phyloP scores from a whole-genome alignment of 2,113 vertebrate species.

The Perca fluviatilis region DNA sequence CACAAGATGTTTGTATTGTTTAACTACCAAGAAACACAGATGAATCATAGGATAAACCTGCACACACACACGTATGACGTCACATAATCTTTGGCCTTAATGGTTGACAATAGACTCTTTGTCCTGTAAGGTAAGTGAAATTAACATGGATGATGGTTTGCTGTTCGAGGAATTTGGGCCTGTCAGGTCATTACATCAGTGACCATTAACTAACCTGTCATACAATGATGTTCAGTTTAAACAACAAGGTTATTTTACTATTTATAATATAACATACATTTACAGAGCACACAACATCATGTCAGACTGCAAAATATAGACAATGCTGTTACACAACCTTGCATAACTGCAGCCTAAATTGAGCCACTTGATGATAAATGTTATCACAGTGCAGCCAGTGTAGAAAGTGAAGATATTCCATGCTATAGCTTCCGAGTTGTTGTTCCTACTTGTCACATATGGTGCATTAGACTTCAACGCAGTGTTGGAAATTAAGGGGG shows the following conservation, averaged over 20 bases:
- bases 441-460: background rate
- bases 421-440: too few relatives aligned
- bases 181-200: background rate
- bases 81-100: background rate
- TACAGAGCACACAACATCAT: background rate
- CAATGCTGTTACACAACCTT: background rate
- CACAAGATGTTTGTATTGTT: conserved; percentile 19
- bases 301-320: background rate
- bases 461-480: background rate
- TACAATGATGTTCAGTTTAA: background rate
- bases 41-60: background rate
- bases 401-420: background rate
- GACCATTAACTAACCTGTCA: background rate
- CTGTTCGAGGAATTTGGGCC: background rate
- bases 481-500: too few relatives aligned
- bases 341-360: too few relatives aligned
- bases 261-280: background rate
- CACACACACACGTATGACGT: background rate
- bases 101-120: background rate
- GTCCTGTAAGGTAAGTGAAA: conserved; percentile 23
- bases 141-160: background rate
- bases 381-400: background rate
- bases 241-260: background rate
- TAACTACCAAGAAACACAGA: background rate
- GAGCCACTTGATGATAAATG: too few relatives aligned